Evolutionary conservation across 2,113 vertebrate genomes (phyloP), one percentile per base, ranked within the genome.

Genomic region (Chascanopsetta lugubris): DNA sequence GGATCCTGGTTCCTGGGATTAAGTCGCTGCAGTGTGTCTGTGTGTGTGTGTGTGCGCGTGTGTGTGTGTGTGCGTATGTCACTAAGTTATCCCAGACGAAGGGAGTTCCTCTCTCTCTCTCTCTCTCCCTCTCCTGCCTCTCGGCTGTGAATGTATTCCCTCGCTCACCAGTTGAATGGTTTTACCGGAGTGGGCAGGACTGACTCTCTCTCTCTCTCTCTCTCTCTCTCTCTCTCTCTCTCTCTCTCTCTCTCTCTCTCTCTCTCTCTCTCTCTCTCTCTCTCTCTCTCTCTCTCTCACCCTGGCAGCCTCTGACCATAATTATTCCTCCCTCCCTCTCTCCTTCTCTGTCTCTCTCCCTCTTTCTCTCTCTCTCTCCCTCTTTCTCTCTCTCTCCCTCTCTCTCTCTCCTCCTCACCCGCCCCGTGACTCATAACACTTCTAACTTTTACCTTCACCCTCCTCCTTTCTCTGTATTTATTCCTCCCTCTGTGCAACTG

Each of bases 101-200:
- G 78, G 83, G 77, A 84, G 75, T 87, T 82, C 71, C 81, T 79
- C 77, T 66, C 75, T 72, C 49, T 54, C 72, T 72, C 30, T 69
- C 43, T 64, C 38, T 57, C 64, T 81, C 69, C 64, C 36, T 69
- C 40, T 67, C 45, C n/a, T 58, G 65, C 80, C 76, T 61, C 62
- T 69, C 15, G 32, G 58, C 75, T 57, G 57, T 69, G 84, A 85
- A 72, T 84, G 84, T 55, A 20, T 49, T 84, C 73, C 61, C 77
- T 84, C 70, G 77, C 64, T 78, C 84, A 85, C 65, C 77, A 86
- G 85, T 86, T 89, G 84, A 88, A 85, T 88, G 89, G 72, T 86
- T 87, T 88, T 85, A 84, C 43, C 43, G 61, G 70, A 88, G 87
- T 85, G 86, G 87, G 88, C 77, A 80, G 88, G 86, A 77, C 87